Percentiles rank a stretch among this genome's conserved stretches.
phyloP scores from a whole-genome alignment of 2,113 vertebrate genomes.

The Telmatochromis sp. region DNA sequence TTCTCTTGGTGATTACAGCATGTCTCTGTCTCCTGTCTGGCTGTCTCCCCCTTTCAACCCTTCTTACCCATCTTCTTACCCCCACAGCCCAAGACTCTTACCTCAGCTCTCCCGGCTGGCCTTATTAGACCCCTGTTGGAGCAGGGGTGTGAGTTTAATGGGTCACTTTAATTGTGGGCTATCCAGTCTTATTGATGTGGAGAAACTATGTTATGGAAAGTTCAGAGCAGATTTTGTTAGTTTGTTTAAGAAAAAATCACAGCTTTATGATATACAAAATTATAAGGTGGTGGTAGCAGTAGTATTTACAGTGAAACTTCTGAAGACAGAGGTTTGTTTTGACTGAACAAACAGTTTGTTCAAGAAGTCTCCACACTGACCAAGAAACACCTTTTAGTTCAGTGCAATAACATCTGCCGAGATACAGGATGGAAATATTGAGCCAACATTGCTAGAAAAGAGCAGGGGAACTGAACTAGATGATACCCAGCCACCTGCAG shows the following conservation, averaged over 20 bases:
- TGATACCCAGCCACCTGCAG: background rate
- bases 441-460: background rate
- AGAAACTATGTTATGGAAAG: background rate
- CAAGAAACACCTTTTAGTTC: background rate
- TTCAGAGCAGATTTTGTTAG: background rate
- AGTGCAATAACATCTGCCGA: background rate
- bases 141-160: background rate
- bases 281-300: background rate
- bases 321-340: background rate
- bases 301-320: background rate
- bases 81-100: slow-evolving; percentile 15
- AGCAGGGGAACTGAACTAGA: background rate
- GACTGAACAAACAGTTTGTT: background rate
- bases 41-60: background rate
- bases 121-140: slow-evolving; percentile 26
- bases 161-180: slow-evolving; percentile 13
- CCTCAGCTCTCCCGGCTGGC: slow-evolving; percentile 17
- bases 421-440: background rate
- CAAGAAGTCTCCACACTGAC: background rate
- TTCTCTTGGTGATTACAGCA: slow-evolving; percentile 32
- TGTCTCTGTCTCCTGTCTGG: slow-evolving; percentile 43
- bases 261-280: background rate
- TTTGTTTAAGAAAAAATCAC: fast-evolving
- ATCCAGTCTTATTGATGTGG: slow-evolving; percentile 13
- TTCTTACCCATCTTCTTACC: background rate